These are phyloP conservation scores for Exaiptasia diaphana DNA, from an alignment of 64 coral and sea anemone species.

Conservation along the genomic window DNA sequence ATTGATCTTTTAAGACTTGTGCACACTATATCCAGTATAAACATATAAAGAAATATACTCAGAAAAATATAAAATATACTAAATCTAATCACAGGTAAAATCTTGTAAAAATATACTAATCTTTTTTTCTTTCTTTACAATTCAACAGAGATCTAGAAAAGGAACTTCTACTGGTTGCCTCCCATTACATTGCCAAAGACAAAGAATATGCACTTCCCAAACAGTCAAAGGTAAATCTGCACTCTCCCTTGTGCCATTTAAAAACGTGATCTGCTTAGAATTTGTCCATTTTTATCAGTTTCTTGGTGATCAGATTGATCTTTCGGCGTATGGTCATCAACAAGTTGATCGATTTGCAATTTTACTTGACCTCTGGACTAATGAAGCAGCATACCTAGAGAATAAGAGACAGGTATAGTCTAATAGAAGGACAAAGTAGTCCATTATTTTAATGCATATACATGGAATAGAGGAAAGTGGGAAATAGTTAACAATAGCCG, in stretches of 20 bases:
- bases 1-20: too few species aligned
- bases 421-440: too few species aligned
- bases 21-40: too few species aligned
- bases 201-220: constrained; percentile 61
- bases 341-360: constrained; percentile 79
- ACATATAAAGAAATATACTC: too few species aligned
- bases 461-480: too few species aligned
- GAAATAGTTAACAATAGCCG: too few species aligned
- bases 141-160: constrained; percentile 75
- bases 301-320: constrained; percentile 63
- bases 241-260: neutral
- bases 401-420: constrained; percentile 85
- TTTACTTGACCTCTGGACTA: constrained; percentile 90
- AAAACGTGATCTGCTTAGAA: neutral
- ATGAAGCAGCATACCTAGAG: constrained; percentile 88
- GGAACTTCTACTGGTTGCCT: constrained; percentile 80
- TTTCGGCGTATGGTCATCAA: constrained; percentile 86
- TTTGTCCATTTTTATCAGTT: constrained; percentile 34
- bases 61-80: too few species aligned
- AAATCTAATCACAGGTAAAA: too few species aligned
- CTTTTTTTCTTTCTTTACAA: too few species aligned
- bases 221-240: neutral
- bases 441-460: too few species aligned
- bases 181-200: constrained; percentile 87
- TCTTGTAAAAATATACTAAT: too few species aligned